Percentiles rank a stretch among this genome's conserved stretches.
Conservation (phyloP, 2,797 vertebrate species). For the Chromobotia macracanthus region DNA sequence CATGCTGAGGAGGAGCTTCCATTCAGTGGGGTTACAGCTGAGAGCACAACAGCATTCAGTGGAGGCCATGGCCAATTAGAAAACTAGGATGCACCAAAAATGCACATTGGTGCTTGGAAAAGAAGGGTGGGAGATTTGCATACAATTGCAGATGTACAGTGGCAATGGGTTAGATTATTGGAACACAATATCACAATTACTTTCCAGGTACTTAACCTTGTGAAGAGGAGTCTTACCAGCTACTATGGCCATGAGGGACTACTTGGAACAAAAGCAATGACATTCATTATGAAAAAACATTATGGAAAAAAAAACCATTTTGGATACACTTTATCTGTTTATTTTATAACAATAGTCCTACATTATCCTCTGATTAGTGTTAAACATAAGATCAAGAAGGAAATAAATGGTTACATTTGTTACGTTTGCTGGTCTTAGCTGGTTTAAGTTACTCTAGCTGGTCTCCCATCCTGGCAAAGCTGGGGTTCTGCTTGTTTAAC, state of each 20-base stretch:
- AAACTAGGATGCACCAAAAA: slow-evolving; percentile 19
- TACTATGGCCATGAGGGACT: not conserved
- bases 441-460: not conserved
- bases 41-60: not conserved
- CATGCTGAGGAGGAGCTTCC: not conserved
- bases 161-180: not conserved
- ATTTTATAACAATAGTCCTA: not conserved
- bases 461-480: not conserved
- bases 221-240: too few species aligned
- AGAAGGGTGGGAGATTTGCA: not conserved
- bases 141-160: not conserved
- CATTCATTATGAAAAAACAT: not conserved
- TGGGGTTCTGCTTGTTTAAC: not conserved
- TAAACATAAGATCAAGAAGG: not conserved
- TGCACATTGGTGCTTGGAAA: not conserved
- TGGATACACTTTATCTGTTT: not conserved
- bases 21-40: not conserved
- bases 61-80: slow-evolving; percentile 3
- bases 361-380: not conserved
- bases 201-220: not conserved
- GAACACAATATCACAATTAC: not conserved
- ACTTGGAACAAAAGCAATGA: not conserved
- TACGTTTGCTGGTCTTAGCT: not conserved
- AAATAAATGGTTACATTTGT: not conserved
- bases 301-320: too few species aligned